These are phyloP conservation scores for Setipinna tenuifilis DNA, from an alignment of 2,797 vertebrate species.

Conservation along the genomic window DNA sequence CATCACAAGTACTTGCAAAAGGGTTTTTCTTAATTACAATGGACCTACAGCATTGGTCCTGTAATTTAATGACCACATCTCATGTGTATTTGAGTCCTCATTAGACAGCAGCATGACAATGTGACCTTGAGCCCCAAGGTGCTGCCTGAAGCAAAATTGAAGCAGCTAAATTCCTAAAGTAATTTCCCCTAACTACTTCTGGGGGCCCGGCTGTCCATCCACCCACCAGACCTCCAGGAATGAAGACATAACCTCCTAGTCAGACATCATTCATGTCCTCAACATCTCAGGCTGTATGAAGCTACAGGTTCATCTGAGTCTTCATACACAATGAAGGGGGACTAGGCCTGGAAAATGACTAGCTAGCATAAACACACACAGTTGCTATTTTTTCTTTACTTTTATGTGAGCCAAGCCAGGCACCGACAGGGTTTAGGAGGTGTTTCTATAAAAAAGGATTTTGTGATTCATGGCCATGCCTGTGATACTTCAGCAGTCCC, in stretches of 20 bases:
- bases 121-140: neutral
- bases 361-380: neutral
- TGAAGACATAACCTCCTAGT: neutral
- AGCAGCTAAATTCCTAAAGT: neutral
- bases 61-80: neutral
- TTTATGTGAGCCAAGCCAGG: neutral
- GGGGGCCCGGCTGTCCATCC: neutral
- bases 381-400: neutral
- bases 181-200: neutral
- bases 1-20: too few species aligned
- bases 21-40: too few species aligned
- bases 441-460: neutral
- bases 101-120: neutral
- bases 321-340: conserved; percentile 6
- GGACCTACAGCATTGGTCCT: too few species aligned
- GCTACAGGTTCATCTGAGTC: neutral
- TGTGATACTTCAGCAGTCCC: neutral
- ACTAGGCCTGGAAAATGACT: neutral
- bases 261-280: neutral
- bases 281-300: neutral
- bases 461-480: neutral
- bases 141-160: neutral
- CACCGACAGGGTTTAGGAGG: neutral
- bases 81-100: neutral
- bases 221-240: neutral